These are phyloP conservation scores for Trichoplusia ni DNA, from an alignment of 1,140 invertebrate genomes.

Conservation along the genomic window DNA sequence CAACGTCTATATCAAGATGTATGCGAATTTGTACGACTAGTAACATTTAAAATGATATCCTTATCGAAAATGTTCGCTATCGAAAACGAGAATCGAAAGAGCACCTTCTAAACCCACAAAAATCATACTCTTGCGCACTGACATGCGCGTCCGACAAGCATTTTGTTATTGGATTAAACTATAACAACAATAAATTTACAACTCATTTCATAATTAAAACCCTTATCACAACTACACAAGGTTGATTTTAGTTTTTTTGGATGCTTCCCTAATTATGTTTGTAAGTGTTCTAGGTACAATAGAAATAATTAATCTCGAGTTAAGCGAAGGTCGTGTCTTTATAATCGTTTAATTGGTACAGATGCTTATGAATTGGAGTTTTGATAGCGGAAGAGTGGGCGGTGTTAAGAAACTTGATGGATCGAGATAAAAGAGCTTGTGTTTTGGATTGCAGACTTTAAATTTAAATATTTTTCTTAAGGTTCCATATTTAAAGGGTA, in stretches of 20 bases:
- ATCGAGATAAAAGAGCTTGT: background rate
- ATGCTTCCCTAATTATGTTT: background rate
- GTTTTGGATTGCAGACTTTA: too few species aligned
- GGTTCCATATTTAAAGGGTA: too few species aligned
- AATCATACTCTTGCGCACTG: conserved; percentile 29
- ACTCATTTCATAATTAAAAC: background rate
- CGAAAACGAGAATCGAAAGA: conserved; percentile 3
- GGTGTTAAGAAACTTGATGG: conserved; percentile 2
- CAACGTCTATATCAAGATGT: too few species aligned
- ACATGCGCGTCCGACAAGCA: conserved; percentile 34
- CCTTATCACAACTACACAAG: background rate
- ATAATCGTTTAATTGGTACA: conserved; percentile 41
- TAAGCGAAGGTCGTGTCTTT: conserved; percentile 34
- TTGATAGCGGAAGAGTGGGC: conserved; percentile 16
- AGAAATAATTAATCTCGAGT: conserved; percentile 46
- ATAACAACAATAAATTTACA: background rate
- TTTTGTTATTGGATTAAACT: conserved; percentile 42
- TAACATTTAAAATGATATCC: too few species aligned
- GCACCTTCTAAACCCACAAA: conserved; percentile 4
- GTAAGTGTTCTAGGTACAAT: conserved; percentile 37
- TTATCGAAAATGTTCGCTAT: conserved; percentile 5
- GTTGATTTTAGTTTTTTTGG: background rate
- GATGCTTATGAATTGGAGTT: conserved; percentile 11
- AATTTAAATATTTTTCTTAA: too few species aligned
- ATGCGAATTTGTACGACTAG: too few species aligned